phyloP scores from a whole-genome alignment of 2,113 vertebrate genomes.

The Lophotis ruficrista region DNA sequence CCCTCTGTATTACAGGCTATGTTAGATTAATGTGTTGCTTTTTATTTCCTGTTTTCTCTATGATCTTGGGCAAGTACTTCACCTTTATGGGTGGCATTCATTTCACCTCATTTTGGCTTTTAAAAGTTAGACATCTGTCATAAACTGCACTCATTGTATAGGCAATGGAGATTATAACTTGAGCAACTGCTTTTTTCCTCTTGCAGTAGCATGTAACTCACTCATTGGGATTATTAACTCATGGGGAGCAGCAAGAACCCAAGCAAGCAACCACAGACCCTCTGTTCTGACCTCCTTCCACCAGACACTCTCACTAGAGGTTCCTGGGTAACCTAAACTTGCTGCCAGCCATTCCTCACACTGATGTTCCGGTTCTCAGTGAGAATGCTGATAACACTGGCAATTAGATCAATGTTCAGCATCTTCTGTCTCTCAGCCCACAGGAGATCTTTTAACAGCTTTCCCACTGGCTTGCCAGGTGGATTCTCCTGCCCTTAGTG shows the following conservation, averaged over 20 bases:
- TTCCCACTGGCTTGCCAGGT: not conserved
- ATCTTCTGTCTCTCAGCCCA: not conserved
- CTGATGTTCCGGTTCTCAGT: not conserved
- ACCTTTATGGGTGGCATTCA: not conserved
- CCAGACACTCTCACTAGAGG: accelerated
- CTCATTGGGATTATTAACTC: not conserved
- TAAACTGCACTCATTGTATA: not conserved
- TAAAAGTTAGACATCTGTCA: not conserved
- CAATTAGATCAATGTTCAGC: not conserved
- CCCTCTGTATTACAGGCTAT: not conserved
- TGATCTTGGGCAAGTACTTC: not conserved
- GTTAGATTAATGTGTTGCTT: not conserved
- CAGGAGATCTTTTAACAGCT: not conserved
- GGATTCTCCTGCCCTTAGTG: not conserved
- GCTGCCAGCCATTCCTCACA: not conserved
- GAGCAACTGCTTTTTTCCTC: not conserved
- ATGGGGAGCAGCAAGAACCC: not conserved
- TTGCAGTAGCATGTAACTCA: not conserved
- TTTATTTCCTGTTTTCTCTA: not conserved
- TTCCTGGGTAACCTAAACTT: not conserved
- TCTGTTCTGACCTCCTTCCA: not conserved
- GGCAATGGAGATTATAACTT: not conserved
- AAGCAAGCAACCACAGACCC: accelerated
- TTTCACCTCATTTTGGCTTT: not conserved
- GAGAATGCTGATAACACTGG: not conserved